phyloP scores from a whole-genome alignment of 2,113 vertebrate genomes.

The Manacus vitellinus region DNA sequence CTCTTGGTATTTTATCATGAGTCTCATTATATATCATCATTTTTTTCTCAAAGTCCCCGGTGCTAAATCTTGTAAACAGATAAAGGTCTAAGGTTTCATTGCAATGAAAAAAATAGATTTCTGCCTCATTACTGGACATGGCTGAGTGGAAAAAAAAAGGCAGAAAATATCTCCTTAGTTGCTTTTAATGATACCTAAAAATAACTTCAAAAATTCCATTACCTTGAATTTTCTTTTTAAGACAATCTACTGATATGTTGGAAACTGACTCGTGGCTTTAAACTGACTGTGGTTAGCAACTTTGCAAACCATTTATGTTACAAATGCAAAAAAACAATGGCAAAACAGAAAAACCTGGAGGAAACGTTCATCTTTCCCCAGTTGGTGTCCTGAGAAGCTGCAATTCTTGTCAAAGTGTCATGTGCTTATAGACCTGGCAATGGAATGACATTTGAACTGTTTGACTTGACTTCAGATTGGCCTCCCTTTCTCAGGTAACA shows the following conservation, averaged over 20 bases:
- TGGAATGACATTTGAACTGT: rapidly evolving
- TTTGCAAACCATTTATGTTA: neutral
- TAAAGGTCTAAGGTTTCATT: neutral
- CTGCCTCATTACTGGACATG: neutral
- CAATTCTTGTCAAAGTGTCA: neutral
- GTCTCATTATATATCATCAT: neutral
- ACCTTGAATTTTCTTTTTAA: neutral
- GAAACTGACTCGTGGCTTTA: neutral
- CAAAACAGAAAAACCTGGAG: neutral
- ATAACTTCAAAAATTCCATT: neutral
- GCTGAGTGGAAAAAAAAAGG: neutral
- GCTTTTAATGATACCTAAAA: neutral
- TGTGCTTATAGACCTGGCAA: neutral
- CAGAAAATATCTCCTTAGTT: neutral
- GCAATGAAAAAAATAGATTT: neutral
- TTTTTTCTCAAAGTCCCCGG: neutral
- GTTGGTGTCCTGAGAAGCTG: rapidly evolving
- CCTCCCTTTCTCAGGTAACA: neutral
- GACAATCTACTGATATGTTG: neutral
- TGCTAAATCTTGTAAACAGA: neutral
- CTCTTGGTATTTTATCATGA: neutral
- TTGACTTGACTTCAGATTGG: neutral
- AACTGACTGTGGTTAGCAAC: neutral
- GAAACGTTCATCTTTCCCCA: neutral
- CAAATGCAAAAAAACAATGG: neutral